Evolutionary conservation across 2,888 invertebrate species (phyloP).

Genomic region (Pristionchus entomophagus): DNA sequence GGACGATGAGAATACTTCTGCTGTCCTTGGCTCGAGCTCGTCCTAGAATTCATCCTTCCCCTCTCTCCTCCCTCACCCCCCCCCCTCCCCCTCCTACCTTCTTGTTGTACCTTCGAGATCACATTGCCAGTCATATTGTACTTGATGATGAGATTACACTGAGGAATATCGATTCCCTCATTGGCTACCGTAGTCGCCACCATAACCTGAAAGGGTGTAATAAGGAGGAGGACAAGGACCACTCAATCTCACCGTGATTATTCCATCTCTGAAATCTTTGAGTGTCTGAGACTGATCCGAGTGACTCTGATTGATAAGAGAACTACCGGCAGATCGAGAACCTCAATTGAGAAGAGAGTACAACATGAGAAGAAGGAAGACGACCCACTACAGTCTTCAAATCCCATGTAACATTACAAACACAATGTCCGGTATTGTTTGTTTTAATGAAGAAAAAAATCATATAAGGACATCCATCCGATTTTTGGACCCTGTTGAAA

Average conservation of each 20-base stretch:
- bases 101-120: slow-evolving; percentile 34
- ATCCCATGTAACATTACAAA: too few species aligned
- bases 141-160: slow-evolving; percentile 74
- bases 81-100: not conserved
- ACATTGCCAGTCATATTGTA: slow-evolving; percentile 62
- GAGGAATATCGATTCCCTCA: slow-evolving; percentile 72
- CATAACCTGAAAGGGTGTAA: slow-evolving; percentile 54
- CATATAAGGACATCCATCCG: too few species aligned
- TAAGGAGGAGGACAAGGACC: not conserved
- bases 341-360: not conserved
- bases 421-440: too few species aligned
- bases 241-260: not conserved
- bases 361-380: not conserved
- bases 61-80: not conserved
- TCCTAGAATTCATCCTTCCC: slow-evolving; percentile 48
- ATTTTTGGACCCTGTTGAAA: too few species aligned
- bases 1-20: slow-evolving; percentile 64
- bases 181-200: slow-evolving; percentile 74
- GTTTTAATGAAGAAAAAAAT: too few species aligned
- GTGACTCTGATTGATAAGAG: not conserved
- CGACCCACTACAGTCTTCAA: too few species aligned
- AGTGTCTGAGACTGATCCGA: not conserved
- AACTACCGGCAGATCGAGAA: not conserved
- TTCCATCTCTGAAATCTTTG: slow-evolving; percentile 29
- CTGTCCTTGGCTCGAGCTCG: slow-evolving; percentile 70